phyloP scores from a whole-genome alignment of 2,797 vertebrate genomes.

The Serranus cabrilla region DNA sequence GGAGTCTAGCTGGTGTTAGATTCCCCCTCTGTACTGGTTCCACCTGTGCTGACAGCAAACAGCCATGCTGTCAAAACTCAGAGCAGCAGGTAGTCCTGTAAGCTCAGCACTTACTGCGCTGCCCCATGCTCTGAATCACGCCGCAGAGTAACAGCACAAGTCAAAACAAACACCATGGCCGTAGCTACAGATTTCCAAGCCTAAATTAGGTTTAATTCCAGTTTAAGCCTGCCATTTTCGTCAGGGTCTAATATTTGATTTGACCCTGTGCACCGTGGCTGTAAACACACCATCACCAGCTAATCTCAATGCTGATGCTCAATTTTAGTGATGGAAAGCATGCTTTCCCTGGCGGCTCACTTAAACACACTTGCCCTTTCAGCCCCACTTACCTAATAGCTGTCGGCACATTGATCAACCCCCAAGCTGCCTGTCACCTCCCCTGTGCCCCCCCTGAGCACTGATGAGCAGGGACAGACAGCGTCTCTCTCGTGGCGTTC shows the following conservation, averaged over 20 bases:
- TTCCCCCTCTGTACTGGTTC: neutral
- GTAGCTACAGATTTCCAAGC: neutral
- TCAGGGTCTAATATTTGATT: conserved; percentile 27
- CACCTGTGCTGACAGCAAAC: neutral
- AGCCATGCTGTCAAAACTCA: neutral
- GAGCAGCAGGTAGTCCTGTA: neutral
- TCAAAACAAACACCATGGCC: neutral
- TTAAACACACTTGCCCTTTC: conserved; percentile 86
- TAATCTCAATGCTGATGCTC: conserved; percentile 55
- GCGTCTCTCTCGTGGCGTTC: conserved; percentile 63
- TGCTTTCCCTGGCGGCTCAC: conserved; percentile 56
- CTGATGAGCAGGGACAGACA: conserved; percentile 81
- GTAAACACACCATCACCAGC: conserved; percentile 36
- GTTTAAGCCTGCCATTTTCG: neutral
- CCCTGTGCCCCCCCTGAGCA: conserved; percentile 60
- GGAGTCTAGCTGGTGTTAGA: too few species aligned
- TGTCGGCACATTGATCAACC: conserved; percentile 87
- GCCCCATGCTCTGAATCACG: neutral
- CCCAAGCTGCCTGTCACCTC: conserved; percentile 85
- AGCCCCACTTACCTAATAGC: conserved; percentile 86
- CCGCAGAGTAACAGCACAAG: neutral
- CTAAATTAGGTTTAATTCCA: neutral
- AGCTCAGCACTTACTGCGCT: neutral
- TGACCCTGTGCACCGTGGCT: conserved; percentile 14
- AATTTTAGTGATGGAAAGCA: conserved; percentile 57